These are phyloP conservation scores for Holacanthus passer DNA, from an alignment of 2,113 vertebrate genomes.

Conservation along the genomic window DNA sequence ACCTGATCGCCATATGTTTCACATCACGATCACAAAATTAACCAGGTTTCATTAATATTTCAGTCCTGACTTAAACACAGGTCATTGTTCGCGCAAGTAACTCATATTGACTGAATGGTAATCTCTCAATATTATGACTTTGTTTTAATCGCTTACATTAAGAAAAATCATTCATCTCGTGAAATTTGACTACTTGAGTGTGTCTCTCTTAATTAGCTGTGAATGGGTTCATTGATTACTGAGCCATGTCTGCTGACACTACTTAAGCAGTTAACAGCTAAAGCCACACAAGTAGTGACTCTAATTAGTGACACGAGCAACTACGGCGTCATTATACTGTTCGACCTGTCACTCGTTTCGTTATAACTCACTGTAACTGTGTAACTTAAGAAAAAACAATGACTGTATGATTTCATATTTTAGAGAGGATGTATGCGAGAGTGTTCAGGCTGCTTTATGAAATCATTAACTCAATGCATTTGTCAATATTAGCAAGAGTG, in stretches of 20 bases:
- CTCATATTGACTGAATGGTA: background rate
- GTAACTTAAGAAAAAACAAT: slow-evolving; percentile 10
- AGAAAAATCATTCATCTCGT: slow-evolving; percentile 38
- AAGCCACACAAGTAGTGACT: slow-evolving; percentile 55
- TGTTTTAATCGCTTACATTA: slow-evolving; percentile 15
- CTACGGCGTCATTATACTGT: slow-evolving; percentile 32
- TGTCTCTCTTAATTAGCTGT: slow-evolving; percentile 75
- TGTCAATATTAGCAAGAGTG: slow-evolving; percentile 4
- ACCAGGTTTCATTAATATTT: background rate
- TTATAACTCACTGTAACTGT: background rate
- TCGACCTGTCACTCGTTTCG: slow-evolving; percentile 16
- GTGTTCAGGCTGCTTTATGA: background rate
- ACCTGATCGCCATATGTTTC: background rate
- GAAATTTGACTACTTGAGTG: slow-evolving; percentile 43
- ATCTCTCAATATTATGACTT: background rate
- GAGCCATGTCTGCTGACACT: slow-evolving; percentile 77
- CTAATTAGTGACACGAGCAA: slow-evolving; percentile 69
- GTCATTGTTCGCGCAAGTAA: background rate
- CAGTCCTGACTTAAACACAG: background rate
- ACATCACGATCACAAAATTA: background rate
- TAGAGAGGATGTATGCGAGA: background rate
- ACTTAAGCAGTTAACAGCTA: slow-evolving; percentile 76
- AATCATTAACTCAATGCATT: slow-evolving; percentile 9
- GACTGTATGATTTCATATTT: background rate
- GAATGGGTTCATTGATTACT: slow-evolving; percentile 83